Base-by-base conservation (phyloP, 1,140 invertebrate genomes). In the Stegodyphus mimosarum region DNA sequence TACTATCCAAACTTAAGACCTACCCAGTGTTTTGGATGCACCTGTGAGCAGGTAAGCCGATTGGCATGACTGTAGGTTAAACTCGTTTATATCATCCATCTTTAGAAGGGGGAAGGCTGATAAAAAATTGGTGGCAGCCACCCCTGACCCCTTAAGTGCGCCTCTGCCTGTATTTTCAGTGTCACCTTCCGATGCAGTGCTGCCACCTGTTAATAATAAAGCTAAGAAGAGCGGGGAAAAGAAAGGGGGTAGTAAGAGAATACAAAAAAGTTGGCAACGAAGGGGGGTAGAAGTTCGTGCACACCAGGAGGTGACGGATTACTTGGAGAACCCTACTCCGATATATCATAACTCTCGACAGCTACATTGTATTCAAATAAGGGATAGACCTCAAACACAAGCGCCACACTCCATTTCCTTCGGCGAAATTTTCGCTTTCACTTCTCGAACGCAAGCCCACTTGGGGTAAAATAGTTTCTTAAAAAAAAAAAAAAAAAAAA, bases 151-250 rank as follows among this genome's bases (percentile, higher is more conserved):
- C 55, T 60, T 60, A 60, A 60, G 78, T 60, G 53, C 50, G 53
- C 67, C 77, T 48, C 15, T 6, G 51, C 7, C 60, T n/a, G n/a
- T 11, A 11, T 60, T 13, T 51, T 33, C 33, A 33, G 49, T n/a
- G 18, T 79, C 77, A 70, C 52, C 77, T 83, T n/a, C 13, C 49
- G 80, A 73, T 74, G 53, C 80, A 18, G 80, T 83, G 80, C 80
- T 83, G 80, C 80, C 83, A 84, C 83, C 83, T 84, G 83, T 76
- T 84, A 84, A 84, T 84, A 63, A 71, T 15, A 60, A 77, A 74
- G 67, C 33, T 84, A 76, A 76, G 73, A 55, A 84, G 83, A 69
- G 66, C 51, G 17, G 69, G 69, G 53, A 17, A 69, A 9, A 18
- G 67, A 71, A 13, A 81, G 71, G 15, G 50, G 80, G 7, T 15